Evolutionary conservation across 2,797 vertebrate genomes (phyloP), one percentile per base, ranked within the genome.

Genomic region (Tachyglossus aculeatus): DNA sequence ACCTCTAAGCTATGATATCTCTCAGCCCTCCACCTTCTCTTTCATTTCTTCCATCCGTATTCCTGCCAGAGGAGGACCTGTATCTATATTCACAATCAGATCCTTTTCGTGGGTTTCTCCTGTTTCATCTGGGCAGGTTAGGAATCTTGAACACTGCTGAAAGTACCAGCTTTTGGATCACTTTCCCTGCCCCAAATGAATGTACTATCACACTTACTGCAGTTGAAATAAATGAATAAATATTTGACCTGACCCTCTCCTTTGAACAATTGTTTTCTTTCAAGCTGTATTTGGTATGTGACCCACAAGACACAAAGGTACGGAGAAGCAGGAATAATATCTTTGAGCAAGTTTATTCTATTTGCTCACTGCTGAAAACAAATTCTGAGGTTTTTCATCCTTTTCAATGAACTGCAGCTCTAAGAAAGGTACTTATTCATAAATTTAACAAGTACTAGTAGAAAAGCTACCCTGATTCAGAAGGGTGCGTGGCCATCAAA

Each of bases 201-300:
- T n/a, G 4, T 19, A 33, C 9, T 7, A 36, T 39, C 22, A 14
- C 0, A 0, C 50, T 67, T 78, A 36, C 22, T 18, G 40, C 22
- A 19, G 41, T 19, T 11, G n/a, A 36, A 8, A 44, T 59, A 31
- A 70, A 43, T 54, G n/a, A 10, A 3, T 77, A 79, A 66, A 3
- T 3, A 1, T 34, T 51, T 32, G 36, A 66, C 52, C 45, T 71
- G 16, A 59, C 37, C 22, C 58, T 70, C 45, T 16, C 3, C 12
- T 72, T 18, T 65, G 77, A 80, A 76, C 1, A 5, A 76, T 48
- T 67, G 4, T 2, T 18, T 52, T 5, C 19, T 74, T 52, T 67
- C n/a, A 70, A 27, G 2, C 1, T 29, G 27, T 70, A 13, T 12
- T 58, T 67, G 50, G 55, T 67, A 9, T 3, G 9, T 45, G 51